Base-by-base conservation (phyloP, 2,113 vertebrate species). In the Pygoscelis adeliae region DNA sequence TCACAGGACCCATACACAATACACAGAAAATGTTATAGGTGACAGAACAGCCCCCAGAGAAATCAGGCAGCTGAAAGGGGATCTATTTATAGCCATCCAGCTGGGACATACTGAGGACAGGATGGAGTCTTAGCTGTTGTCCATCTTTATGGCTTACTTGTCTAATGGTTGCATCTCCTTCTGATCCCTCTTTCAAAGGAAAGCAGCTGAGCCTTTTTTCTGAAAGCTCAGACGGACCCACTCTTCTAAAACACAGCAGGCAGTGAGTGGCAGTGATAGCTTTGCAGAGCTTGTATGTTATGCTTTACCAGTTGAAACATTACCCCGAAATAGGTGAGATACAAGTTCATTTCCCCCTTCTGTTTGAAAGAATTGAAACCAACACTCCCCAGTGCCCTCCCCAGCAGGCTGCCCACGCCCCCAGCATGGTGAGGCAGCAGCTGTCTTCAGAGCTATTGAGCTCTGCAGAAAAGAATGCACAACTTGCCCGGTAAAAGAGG, bases 201-300 rank as follows among this genome's bases (percentile, higher is more conserved):
- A 61, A 1, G 2, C 46, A 61, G 26, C 62, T 83, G 83, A 86
- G 23, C 8, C 34, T 83, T 81, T 81, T 44, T 71, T 15, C 46
- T 84, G 83, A 78, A 87, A 87, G 46, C 80, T 89, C 65, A 74
- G 67, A 50, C 5, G 3, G 69, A 74, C 63, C 55, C 89, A 16
- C 27, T 62, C n/a, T 81, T 94, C 72, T 84, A 62, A 94, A 93
- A 63, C 96, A 89, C 80, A 95, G 77, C 91, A 91, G 77, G 73
- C 38, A 84, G 26, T 27, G 80, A 92, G 59, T 58, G 69, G 42
- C 49, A 83, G 30, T 62, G 63, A 77, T 26, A 81, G 83, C 27
- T 90, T 80, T 80, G 40, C 25, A 83, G 53, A 79, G 18, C 52
- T 55, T 63, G 44, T 40, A 30, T 34, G 14, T 95, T 87, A 40